These are phyloP conservation scores for Oreotragus oreotragus DNA, from an alignment of 2,113 vertebrate genomes.

Conservation along the genomic window DNA sequence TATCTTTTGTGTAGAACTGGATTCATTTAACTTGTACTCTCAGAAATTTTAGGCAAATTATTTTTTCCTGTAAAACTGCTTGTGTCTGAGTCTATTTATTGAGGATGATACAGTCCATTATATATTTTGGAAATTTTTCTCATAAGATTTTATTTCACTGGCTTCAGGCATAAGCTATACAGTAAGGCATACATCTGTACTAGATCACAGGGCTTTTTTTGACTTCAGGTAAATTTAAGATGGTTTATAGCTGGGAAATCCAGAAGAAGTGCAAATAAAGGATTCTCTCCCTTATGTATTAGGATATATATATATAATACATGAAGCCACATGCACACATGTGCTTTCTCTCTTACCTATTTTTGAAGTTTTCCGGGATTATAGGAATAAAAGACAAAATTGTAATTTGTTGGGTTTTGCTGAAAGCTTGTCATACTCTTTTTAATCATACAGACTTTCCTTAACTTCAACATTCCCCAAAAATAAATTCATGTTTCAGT, in stretches of 20 bases:
- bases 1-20: not conserved
- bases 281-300: not conserved
- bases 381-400: not conserved
- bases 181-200: not conserved
- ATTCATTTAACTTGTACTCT: not conserved
- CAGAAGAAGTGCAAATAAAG: not conserved
- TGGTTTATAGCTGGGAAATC: not conserved
- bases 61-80: not conserved
- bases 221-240: not conserved
- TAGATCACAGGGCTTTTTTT: not conserved
- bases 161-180: not conserved
- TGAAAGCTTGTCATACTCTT: not conserved
- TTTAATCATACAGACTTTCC: not conserved
- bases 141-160: not conserved
- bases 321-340: not conserved
- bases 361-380: not conserved
- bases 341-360: not conserved
- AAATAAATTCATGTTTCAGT: not conserved
- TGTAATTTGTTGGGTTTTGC: not conserved
- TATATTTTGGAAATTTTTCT: not conserved
- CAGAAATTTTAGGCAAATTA: not conserved
- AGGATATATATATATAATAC: not conserved
- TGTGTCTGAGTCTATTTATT: not conserved
- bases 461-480: not conserved
- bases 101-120: not conserved